These are phyloP conservation scores for Allophyes oxyacanthae DNA, from an alignment of 2,888 invertebrate species.

Conservation along the genomic window DNA sequence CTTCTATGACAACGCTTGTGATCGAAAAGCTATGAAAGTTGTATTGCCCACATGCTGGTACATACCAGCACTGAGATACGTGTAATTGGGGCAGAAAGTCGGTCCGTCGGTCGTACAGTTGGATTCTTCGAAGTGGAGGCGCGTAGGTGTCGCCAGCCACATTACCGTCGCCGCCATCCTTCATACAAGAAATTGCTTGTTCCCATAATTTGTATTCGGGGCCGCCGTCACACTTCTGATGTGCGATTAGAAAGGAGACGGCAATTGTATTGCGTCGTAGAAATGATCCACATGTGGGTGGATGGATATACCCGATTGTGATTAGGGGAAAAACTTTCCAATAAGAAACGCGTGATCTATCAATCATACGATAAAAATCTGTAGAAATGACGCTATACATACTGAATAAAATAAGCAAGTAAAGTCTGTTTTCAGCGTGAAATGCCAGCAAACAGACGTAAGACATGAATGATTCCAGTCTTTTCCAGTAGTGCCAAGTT, in stretches of 20 bases:
- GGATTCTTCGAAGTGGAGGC: constrained; percentile 80
- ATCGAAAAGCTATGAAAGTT: constrained; percentile 41
- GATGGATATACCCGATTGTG: constrained; percentile 61
- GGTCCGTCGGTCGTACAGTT: constrained; percentile 76
- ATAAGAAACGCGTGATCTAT: constrained; percentile 38
- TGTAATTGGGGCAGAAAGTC: constrained; percentile 83
- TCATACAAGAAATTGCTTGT: constrained; percentile 85
- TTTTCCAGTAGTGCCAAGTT: no score
- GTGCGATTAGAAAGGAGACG: constrained; percentile 86
- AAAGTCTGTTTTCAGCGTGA: no score
- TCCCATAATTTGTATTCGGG: constrained; percentile 88
- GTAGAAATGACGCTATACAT: constrained; percentile 1
- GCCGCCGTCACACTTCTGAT: constrained; percentile 85
- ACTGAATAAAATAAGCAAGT: no score
- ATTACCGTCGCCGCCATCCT: constrained; percentile 79
- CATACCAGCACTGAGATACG: constrained; percentile 49
- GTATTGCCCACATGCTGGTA: constrained; percentile 50
- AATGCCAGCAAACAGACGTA: no score
- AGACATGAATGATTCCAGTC: no score
- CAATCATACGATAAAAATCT: constrained; percentile 20
- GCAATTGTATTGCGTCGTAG: constrained; percentile 79
- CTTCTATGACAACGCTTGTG: constrained; percentile 3
- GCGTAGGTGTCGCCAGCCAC: constrained; percentile 82
- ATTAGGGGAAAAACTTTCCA: constrained; percentile 63
- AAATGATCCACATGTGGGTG: constrained; percentile 78